phyloP scores from a whole-genome alignment of 1,140 invertebrate species.

The Mactra quadrangularis region DNA sequence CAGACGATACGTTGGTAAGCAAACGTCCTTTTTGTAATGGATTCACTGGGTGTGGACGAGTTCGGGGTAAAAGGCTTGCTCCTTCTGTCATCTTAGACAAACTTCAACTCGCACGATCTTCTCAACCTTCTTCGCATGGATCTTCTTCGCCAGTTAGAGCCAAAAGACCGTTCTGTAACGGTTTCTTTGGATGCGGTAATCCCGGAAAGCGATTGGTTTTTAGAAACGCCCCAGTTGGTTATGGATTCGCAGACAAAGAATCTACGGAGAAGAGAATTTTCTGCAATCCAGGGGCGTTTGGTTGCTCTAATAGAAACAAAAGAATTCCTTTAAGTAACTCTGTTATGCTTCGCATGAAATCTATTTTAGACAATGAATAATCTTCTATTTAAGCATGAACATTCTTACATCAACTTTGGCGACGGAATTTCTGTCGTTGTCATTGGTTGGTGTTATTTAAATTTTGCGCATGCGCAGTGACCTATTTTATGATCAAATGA shows the following conservation, averaged over 20 bases:
- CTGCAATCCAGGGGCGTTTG: constrained; percentile 45
- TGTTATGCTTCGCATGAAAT: constrained; percentile 24
- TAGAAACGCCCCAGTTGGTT: constrained; percentile 28
- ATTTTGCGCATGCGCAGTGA: no score
- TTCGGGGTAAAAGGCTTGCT: constrained; percentile 48
- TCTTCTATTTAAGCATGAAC: no score
- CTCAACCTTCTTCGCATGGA: constrained; percentile 34
- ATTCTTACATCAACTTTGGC: no score
- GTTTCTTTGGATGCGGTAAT: constrained; percentile 62
- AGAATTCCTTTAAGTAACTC: neutral
- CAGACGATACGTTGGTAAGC: constrained; percentile 37
- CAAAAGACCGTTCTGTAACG: constrained; percentile 58
- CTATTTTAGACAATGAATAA: neutral
- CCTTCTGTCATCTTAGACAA: neutral
- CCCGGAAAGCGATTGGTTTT: constrained; percentile 55
- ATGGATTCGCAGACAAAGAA: neutral
- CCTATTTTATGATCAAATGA: no score
- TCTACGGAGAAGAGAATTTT: constrained; percentile 38
- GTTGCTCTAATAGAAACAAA: constrained; percentile 31
- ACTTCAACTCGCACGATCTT: neutral
- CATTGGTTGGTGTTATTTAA: no score
- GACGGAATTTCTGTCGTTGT: no score
- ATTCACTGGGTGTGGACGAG: constrained; percentile 49
- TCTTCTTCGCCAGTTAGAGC: neutral
- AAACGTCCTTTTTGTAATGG: constrained; percentile 63